Evolutionary conservation across 2,888 invertebrate species (phyloP).

Genomic region (Aphidoletes aphidimyza): DNA sequence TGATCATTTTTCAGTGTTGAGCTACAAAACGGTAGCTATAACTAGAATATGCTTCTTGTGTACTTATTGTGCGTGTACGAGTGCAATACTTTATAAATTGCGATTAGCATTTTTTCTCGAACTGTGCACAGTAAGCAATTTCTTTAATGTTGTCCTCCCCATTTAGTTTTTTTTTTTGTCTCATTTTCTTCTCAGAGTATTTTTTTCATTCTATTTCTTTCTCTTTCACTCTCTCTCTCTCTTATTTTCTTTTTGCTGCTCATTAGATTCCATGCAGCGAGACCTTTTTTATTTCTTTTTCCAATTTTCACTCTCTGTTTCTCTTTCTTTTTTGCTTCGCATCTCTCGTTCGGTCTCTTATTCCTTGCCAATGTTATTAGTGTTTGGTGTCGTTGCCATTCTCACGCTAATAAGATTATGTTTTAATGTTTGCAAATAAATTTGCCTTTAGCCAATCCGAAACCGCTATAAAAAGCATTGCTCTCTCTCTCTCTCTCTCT

Average conservation of each 20-base stretch:
- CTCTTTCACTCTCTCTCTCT: not conserved
- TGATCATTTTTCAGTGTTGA: constrained; percentile 2
- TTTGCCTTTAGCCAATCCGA: constrained; percentile 30
- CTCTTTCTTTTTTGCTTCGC: too few relatives aligned
- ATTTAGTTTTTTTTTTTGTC: not conserved
- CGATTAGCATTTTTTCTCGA: constrained; percentile 47
- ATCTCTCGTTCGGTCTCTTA: not conserved
- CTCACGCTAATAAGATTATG: constrained; percentile 43
- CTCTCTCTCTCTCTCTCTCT: not conserved
- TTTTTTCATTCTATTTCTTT: not conserved
- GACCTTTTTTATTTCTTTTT: not conserved
- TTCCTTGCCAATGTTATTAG: not conserved
- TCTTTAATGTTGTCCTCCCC: constrained; percentile 39
- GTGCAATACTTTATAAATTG: constrained; percentile 40
- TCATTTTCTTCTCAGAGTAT: not conserved
- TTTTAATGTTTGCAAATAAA: constrained; percentile 47
- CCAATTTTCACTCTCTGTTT: too few relatives aligned
- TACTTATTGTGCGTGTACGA: constrained; percentile 8
- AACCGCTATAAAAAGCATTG: not conserved
- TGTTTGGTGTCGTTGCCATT: constrained; percentile 34
- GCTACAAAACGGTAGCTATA: not conserved
- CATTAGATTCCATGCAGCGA: constrained; percentile 6
- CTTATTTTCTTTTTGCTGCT: not conserved
- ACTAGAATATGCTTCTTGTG: not conserved
- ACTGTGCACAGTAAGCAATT: constrained; percentile 47